phyloP scores from a whole-genome alignment of 2,113 vertebrate species.

The Nothocercus nigrocapillus region DNA sequence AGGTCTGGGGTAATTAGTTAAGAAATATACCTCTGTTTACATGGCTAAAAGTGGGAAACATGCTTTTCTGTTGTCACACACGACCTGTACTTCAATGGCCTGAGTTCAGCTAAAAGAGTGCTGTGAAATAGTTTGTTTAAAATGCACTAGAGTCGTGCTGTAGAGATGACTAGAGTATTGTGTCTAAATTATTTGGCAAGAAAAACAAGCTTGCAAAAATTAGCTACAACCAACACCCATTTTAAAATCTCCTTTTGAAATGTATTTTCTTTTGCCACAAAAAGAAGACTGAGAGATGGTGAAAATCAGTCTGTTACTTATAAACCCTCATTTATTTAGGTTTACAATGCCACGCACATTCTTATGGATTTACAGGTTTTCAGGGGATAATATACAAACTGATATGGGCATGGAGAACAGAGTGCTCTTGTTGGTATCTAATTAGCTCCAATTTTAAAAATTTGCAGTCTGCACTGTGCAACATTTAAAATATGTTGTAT shows the following conservation, averaged over 20 bases:
- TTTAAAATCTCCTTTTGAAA: not conserved
- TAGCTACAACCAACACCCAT: not conserved
- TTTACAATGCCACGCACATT: not conserved
- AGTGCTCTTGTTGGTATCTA: not conserved
- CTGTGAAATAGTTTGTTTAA: not conserved
- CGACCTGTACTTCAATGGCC: not conserved
- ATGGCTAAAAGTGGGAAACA: not conserved
- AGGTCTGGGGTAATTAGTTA: not conserved
- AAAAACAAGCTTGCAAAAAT: not conserved
- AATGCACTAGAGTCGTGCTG: not conserved
- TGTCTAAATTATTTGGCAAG: not conserved
- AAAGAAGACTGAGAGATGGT: not conserved
- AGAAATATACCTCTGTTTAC: slow-evolving; percentile 10
- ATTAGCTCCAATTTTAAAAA: not conserved
- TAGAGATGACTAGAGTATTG: not conserved
- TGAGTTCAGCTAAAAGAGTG: not conserved
- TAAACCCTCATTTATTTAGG: not conserved
- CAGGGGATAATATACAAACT: not conserved
- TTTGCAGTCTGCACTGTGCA: not conserved
- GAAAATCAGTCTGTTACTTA: not conserved
- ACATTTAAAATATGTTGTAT: not conserved
- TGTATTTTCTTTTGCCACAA: not conserved
- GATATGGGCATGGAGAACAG: not conserved
- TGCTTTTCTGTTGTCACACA: not conserved
- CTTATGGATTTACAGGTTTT: not conserved